Percentiles rank a stretch among this genome's conserved stretches.
These are phyloP conservation scores for Pseudochirops cupreus DNA, from an alignment of 2,797 vertebrate species.

Conservation along the genomic window DNA sequence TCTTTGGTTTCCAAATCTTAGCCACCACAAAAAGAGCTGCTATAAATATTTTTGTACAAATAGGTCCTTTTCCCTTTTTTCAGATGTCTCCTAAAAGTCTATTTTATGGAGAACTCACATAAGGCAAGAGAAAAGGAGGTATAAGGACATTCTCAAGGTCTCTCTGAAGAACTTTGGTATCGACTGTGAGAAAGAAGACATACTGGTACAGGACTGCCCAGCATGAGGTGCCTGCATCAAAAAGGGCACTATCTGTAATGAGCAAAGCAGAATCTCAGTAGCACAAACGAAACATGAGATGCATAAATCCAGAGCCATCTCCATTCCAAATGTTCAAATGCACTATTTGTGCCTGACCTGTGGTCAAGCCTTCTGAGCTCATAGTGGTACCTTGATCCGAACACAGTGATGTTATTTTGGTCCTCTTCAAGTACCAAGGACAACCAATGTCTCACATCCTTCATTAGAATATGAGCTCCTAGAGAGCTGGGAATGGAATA, in stretches of 20 bases:
- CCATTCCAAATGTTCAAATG: neutral
- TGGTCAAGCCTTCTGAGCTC: neutral
- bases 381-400: neutral
- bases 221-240: neutral
- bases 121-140: neutral
- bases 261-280: neutral
- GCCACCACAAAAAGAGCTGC: too few species aligned
- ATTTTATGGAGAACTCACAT: neutral
- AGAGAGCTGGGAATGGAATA: neutral
- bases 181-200: neutral
- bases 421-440: neutral
- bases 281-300: neutral
- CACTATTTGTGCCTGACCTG: neutral
- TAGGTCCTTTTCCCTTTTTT: too few species aligned
- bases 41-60: too few species aligned
- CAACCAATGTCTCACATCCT: neutral
- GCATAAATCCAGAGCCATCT: neutral
- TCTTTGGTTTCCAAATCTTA: neutral
- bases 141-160: neutral
- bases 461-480: neutral
- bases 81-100: neutral
- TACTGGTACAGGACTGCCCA: neutral
- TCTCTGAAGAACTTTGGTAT: neutral
- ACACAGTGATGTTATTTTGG: neutral
- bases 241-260: neutral